Evolutionary conservation across 2,888 invertebrate species (phyloP).

Genomic region (Lumbricus terrestris): DNA sequence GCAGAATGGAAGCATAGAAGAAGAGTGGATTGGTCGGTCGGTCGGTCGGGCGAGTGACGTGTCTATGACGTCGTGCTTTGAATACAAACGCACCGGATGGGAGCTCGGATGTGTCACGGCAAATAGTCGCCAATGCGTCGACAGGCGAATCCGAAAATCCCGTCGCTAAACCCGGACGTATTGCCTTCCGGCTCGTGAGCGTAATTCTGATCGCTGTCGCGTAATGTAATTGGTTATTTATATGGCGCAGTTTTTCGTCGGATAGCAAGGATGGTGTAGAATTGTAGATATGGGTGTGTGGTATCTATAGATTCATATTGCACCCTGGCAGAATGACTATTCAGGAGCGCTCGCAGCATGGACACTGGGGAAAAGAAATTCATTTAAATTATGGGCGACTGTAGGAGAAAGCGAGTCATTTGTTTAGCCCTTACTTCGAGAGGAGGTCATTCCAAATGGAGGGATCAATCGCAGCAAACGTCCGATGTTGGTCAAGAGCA

Average conservation of each 20-base stretch:
- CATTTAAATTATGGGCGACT: too few species aligned
- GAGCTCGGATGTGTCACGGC: not conserved
- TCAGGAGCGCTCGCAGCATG: too few species aligned
- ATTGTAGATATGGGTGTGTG: too few species aligned
- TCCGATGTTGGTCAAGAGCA: too few species aligned
- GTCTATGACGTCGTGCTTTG: conserved; percentile 3
- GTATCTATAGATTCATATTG: too few species aligned
- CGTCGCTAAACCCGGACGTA: not conserved
- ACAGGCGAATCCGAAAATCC: not conserved
- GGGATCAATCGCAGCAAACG: too few species aligned
- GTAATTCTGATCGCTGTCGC: not conserved
- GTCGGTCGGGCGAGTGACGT: not conserved
- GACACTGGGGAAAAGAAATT: too few species aligned
- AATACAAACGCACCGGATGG: not conserved
- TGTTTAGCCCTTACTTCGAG: too few species aligned
- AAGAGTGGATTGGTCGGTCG: not conserved
- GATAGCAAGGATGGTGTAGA: not conserved
- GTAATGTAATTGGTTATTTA: not conserved
- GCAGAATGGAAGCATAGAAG: not conserved
- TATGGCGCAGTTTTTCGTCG: not conserved
- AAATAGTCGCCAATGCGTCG: not conserved
- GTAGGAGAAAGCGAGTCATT: too few species aligned
- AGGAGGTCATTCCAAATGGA: too few species aligned
- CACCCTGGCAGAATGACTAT: too few species aligned
- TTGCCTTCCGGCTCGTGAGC: not conserved